Conservation (phyloP, 2,797 vertebrate genomes). For the Cirrhinus mrigala region DNA sequence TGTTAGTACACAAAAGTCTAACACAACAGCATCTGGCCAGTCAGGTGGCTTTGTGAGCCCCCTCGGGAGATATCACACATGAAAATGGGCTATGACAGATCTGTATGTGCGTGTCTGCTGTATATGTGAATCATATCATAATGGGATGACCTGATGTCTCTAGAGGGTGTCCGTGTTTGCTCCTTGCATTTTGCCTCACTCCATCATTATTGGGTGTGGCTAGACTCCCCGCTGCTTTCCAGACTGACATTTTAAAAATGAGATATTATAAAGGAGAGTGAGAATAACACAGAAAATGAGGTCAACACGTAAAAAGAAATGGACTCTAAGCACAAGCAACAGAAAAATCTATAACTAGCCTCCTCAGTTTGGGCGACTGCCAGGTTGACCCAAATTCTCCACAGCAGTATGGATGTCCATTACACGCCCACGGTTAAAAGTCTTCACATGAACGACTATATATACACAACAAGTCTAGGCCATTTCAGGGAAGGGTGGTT, state of each 20-base stretch:
- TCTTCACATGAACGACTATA: slow-evolving; percentile 44
- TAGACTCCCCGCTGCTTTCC: slow-evolving; percentile 13
- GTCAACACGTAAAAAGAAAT: background rate
- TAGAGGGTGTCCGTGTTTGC: slow-evolving; percentile 24
- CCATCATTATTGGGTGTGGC: slow-evolving; percentile 8
- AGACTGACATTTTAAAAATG: slow-evolving; percentile 4
- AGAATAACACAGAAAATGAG: slow-evolving; percentile 27
- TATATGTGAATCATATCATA: slow-evolving; percentile 27
- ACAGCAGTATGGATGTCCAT: slow-evolving; percentile 4
- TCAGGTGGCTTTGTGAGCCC: slow-evolving; percentile 43
- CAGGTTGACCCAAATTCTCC: slow-evolving; percentile 31
- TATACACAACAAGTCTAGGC: slow-evolving; percentile 31
- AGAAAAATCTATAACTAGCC: slow-evolving; percentile 32
- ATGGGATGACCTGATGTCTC: slow-evolving; percentile 37
- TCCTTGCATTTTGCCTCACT: slow-evolving; percentile 23
- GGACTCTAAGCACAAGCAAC: background rate
- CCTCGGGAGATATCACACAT: slow-evolving; percentile 29
- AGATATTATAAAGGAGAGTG: slow-evolving; percentile 6
- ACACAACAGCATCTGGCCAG: slow-evolving; percentile 33
- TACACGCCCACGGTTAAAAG: slow-evolving; percentile 28
- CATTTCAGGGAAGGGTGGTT: slow-evolving; percentile 49
- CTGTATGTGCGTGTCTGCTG: slow-evolving; percentile 1
- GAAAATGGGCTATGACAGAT: slow-evolving; percentile 2
- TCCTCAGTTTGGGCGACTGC: background rate
- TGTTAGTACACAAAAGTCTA: slow-evolving; percentile 34